Conservation (phyloP, 1,140 invertebrate genomes). For the Papilio machaon region DNA sequence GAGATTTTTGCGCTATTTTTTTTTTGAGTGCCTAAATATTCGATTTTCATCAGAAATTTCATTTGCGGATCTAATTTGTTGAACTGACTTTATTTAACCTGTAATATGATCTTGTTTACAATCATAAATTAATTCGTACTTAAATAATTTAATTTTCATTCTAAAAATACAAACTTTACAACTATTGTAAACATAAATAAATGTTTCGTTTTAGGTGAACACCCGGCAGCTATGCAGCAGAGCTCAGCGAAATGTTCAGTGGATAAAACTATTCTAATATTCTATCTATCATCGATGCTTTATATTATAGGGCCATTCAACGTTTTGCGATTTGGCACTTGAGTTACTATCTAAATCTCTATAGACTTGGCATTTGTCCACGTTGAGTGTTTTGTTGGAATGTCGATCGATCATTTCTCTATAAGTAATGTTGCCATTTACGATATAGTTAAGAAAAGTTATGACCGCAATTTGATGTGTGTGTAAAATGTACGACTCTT, state of each 20-base stretch:
- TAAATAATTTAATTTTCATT: neutral
- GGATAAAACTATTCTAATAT: conserved; percentile 58
- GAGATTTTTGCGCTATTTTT: too few species aligned
- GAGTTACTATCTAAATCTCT: conserved; percentile 40
- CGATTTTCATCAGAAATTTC: too few species aligned
- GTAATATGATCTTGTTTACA: too few species aligned
- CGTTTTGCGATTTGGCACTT: conserved; percentile 61
- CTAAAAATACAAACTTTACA: neutral
- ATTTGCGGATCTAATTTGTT: too few species aligned
- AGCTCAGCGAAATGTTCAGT: conserved; percentile 69
- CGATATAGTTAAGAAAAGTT: conserved; percentile 17
- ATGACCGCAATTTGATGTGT: conserved; percentile 6
- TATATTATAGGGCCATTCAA: conserved; percentile 51
- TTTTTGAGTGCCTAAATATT: too few species aligned
- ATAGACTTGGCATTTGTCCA: conserved; percentile 31
- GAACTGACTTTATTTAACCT: too few species aligned
- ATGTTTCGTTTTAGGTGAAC: conserved; percentile 66
- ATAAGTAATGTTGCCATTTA: conserved; percentile 16
- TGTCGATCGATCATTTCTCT: conserved; percentile 33
- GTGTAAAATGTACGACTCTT: neutral
- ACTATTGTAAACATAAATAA: neutral
- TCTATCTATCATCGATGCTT: conserved; percentile 54
- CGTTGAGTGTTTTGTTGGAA: conserved; percentile 28
- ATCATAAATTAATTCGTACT: too few species aligned
- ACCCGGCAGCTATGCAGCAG: conserved; percentile 76